Percentiles rank a stretch among this genome's conserved stretches.
Evolutionary conservation across 2,113 vertebrate species (phyloP).

Genomic region (Rallus limicola): DNA sequence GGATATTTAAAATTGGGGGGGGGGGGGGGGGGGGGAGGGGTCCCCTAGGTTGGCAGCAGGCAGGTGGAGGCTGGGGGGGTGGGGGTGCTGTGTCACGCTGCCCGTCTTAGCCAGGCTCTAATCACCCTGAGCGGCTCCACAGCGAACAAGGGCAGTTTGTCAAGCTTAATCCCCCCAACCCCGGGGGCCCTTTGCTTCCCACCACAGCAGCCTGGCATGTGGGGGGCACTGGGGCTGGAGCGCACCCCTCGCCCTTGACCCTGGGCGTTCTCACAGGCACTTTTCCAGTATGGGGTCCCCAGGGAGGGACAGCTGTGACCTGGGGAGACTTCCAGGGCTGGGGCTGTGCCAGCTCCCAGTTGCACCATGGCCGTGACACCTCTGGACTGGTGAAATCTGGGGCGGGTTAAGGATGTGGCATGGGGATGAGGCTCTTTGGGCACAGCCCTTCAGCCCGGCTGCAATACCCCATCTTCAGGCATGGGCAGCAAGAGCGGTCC

Average conservation of each 20-base stretch:
- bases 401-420: neutral
- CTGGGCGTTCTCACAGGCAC: neutral
- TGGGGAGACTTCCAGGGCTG: neutral
- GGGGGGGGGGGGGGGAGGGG: accelerated
- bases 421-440: neutral
- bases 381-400: neutral
- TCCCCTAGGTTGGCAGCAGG: neutral
- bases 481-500: neutral
- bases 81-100: constrained; percentile 39
- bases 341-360: neutral
- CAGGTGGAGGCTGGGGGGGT: neutral
- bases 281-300: accelerated
- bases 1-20: neutral
- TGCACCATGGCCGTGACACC: neutral
- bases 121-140: constrained; percentile 15
- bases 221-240: accelerated
- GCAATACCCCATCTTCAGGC: neutral
- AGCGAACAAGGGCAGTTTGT: constrained; percentile 54
- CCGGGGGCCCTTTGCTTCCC: neutral
- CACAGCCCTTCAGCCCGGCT: neutral
- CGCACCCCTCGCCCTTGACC: neutral
- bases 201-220: neutral
- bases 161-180: constrained; percentile 10
- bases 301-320: accelerated
- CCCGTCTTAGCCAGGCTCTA: constrained; percentile 37